Evolutionary conservation across 2,113 vertebrate genomes (phyloP).

Genomic region (Atractosteus spatula): DNA sequence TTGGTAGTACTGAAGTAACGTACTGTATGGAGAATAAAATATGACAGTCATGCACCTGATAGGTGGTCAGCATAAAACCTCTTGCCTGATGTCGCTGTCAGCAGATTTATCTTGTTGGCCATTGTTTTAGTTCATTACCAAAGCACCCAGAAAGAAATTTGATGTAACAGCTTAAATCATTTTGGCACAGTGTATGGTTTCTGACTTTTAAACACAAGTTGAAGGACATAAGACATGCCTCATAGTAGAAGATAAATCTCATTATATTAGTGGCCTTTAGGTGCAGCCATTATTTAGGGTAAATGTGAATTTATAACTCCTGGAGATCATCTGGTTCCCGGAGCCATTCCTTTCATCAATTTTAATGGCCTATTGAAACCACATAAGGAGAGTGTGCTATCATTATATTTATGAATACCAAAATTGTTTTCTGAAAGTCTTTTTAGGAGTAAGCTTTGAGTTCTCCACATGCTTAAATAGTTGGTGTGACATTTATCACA

Average conservation of each 20-base stretch:
- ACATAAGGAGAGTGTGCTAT: slow-evolving; percentile 27
- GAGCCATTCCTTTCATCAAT: slow-evolving; percentile 12
- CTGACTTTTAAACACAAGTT: slow-evolving; percentile 27
- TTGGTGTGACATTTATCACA: neutral
- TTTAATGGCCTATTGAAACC: slow-evolving; percentile 30
- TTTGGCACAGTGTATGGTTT: slow-evolving; percentile 6
- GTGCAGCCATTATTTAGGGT: slow-evolving; percentile 26
- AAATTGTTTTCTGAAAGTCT: slow-evolving; percentile 14
- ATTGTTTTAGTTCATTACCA: neutral
- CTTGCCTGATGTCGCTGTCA: neutral
- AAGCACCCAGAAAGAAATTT: slow-evolving; percentile 3
- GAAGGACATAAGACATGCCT: slow-evolving; percentile 31
- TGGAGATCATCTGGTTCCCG: slow-evolving; percentile 14
- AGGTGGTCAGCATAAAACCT: neutral
- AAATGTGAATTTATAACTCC: slow-evolving; percentile 26
- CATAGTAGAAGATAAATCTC: slow-evolving; percentile 29
- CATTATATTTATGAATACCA: slow-evolving; percentile 28
- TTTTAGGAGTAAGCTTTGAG: neutral
- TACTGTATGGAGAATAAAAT: neutral
- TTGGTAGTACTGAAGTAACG: too few relatives aligned
- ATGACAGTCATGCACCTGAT: neutral
- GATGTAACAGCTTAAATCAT: slow-evolving; percentile 14
- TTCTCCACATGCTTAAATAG: neutral
- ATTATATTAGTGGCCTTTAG: slow-evolving; percentile 27
- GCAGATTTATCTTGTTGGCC: slow-evolving; percentile 14